Evolutionary conservation across 37 sponge, comb jelly and placozoan species (phyloP), one percentile per base, ranked within the genome.

Genomic region (Spongilla lacustris): DNA sequence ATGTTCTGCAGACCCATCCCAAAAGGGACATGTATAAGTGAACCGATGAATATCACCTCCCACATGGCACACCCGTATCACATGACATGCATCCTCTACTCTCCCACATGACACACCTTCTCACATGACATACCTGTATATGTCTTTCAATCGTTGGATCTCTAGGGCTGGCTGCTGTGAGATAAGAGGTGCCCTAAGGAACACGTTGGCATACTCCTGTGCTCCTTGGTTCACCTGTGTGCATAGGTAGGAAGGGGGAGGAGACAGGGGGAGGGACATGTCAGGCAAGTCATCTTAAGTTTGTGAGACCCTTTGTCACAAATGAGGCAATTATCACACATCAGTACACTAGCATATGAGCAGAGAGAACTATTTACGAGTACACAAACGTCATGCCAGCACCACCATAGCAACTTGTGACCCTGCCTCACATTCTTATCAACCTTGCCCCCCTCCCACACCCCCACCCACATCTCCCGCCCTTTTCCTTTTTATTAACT

Each of bases 141-240:
- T 84, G 8, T 88, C 84, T 82, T 93, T 96, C 21, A 97, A 81
- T 27, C 70, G 35, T 26, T 87, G 85, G 17, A 91, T 81, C 27
- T 93, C 87, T 25, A 84, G 34, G 17, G 38, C 78, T 0, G 91
- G 87, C 35, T 66, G 77, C 0, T 34, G 4, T n/a, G 41, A 1
- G n/a, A 75, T 48, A 19, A 80, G 71, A 22, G 71, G 36, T 10
- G 84, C 85, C 23, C 50, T 87, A 21, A 98, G 83, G 77, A 98
- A 98, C 30, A 86, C 82, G 69, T 85, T 83, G 8, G 90, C 88
- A 74, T 96, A 98, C 68, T 91, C 98, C 88, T 90, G 86, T 0
- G 87, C 92, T 28, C 98, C 98, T 29, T 89, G 90, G 69, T 98
- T 93, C 13, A 98, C 98, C 92, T 96, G 68, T 96, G 68, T 4